These are phyloP conservation scores for Rhagologus leucostigma DNA, from an alignment of 2,113 vertebrate genomes.

Conservation along the genomic window DNA sequence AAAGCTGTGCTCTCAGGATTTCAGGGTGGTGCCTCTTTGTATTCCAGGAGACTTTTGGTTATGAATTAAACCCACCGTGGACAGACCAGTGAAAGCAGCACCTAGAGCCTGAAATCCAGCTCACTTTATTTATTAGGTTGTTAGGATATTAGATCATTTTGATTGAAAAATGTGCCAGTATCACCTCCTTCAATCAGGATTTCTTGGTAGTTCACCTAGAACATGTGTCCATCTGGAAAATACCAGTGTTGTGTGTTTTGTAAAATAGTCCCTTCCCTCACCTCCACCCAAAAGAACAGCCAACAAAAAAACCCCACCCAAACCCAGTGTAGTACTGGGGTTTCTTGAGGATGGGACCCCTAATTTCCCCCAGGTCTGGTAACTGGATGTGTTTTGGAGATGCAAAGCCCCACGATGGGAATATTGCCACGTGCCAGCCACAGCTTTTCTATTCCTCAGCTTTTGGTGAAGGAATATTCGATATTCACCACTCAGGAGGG, in stretches of 20 bases:
- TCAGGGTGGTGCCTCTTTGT: background rate
- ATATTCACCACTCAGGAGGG: fast-evolving
- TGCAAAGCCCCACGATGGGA: background rate
- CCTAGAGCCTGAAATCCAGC: background rate
- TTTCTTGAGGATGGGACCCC: background rate
- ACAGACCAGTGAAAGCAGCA: background rate
- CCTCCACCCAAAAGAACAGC: fast-evolving
- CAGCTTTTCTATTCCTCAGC: background rate
- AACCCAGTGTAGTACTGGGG: background rate
- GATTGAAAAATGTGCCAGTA: background rate
- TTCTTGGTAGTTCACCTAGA: background rate
- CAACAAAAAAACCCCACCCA: fast-evolving
- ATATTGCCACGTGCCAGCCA: background rate
- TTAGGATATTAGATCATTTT: background rate
- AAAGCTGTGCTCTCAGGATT: background rate
- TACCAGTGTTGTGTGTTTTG: background rate
- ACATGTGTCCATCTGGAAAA: background rate
- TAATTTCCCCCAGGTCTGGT: background rate
- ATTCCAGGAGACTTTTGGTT: background rate
- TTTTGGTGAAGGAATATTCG: background rate
- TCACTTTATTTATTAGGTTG: background rate
- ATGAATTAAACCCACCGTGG: background rate
- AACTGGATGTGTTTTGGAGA: background rate
- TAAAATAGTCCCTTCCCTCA: background rate
- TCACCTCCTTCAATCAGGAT: background rate